These are phyloP conservation scores for Silurus aristotelis DNA, from an alignment of 2,797 vertebrate genomes.

Conservation along the genomic window DNA sequence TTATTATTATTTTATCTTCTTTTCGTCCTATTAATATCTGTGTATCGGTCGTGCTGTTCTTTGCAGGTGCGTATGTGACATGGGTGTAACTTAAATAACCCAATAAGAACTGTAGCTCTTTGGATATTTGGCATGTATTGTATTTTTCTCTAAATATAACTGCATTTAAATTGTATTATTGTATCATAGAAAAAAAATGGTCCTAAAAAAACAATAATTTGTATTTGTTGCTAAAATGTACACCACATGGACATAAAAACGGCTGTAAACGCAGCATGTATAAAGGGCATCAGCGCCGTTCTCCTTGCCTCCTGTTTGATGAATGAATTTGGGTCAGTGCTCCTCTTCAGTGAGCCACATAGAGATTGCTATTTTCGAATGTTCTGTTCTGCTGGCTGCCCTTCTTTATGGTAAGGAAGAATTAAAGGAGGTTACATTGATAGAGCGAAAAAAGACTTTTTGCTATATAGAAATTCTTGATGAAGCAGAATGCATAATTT, in stretches of 20 bases:
- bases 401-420: constrained; percentile 16
- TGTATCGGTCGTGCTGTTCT: not conserved
- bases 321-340: constrained; percentile 55
- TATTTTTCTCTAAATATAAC: not conserved
- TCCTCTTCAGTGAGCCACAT: constrained; percentile 35
- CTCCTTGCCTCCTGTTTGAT: constrained; percentile 51
- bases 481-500: not conserved
- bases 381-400: constrained; percentile 16
- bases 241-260: not conserved
- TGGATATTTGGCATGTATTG: not conserved
- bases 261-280: constrained; percentile 8
- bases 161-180: not conserved
- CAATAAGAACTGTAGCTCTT: not conserved
- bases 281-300: constrained; percentile 36
- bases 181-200: not conserved
- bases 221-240: not conserved
- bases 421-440: not conserved
- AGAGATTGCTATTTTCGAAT: constrained; percentile 50
- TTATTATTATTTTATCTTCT: too few relatives aligned
- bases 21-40: not conserved
- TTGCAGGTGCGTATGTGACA: not conserved
- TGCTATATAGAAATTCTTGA: not conserved
- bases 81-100: not conserved
- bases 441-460: not conserved
- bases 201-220: not conserved